Evolutionary conservation across 2,113 vertebrate species (phyloP), one percentile per base, ranked within the genome.

Genomic region (Sardina pilchardus): DNA sequence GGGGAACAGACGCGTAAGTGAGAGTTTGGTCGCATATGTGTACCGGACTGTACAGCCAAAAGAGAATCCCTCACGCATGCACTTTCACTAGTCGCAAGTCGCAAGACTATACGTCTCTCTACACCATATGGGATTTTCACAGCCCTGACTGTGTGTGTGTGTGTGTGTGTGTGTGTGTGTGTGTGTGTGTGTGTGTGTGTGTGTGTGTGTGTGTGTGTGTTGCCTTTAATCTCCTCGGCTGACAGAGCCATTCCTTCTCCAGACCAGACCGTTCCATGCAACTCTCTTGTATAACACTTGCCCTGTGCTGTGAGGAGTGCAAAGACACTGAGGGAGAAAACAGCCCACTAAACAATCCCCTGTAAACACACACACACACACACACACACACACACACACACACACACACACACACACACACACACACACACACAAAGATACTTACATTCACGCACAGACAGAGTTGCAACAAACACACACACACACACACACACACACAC

Each of bases 221-320:
- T 78, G 71, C 36, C 10, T 78, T 17, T 36, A 30, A 92, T 91
- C 90, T 90, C 88, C 92, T 88, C 81, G 88, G 88, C 89, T 92
- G 90, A 94, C 91, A 91, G 91, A 93, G 91, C 88, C 89, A 91
- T 92, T 92, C 85, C 71, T 89, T 59, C 82, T 85, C 81, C 81
- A 87, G 86, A 92, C 89, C 89, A 24, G 90, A 53, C 89, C 87
- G 90, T 89, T 90, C 88, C 90, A 26, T 19, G 34, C 19, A 21
- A 59, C 53, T 59, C 53, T 59, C 39, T 42, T 50, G 48, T 14
- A 50, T 50, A 59, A 21, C 53, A 24, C 53, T 59, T 14, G 14
- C 26, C 10, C 26, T 75, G 30, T 34, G 30, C 34, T 78, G 71
- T 88, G 89, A 92, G 90, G 88, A 90, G 88, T 92, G 91, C 91